Evolutionary conservation across 1,140 invertebrate species (phyloP).

Genomic region (Pogonomyrmex californicus): DNA sequence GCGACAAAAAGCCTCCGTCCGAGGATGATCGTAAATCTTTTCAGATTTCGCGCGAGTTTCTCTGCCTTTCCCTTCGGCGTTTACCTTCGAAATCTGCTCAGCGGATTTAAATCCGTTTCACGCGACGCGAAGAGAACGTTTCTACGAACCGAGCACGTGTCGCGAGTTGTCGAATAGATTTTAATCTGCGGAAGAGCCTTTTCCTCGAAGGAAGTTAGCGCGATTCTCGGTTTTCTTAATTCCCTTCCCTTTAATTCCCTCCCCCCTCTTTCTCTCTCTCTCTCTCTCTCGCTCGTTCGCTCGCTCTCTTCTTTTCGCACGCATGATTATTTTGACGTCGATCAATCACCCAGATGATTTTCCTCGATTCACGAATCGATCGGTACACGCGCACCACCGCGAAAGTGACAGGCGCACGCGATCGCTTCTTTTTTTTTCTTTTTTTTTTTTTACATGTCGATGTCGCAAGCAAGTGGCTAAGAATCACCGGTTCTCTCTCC

Average conservation of each 20-base stretch:
- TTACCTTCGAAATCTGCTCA: neutral
- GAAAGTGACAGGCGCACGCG: neutral
- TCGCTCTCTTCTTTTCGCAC: neutral
- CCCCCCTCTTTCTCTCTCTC: conserved; percentile 28
- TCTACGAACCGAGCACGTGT: neutral
- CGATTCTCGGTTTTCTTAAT: conserved; percentile 10
- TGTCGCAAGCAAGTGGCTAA: conserved; percentile 41
- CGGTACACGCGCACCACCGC: neutral
- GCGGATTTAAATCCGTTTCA: neutral
- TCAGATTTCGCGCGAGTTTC: neutral
- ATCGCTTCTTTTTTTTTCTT: neutral
- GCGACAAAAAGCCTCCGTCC: neutral
- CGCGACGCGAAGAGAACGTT: neutral
- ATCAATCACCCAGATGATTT: conserved; percentile 12
- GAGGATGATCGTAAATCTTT: conserved; percentile 6
- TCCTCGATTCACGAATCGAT: neutral
- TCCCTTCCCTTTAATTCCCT: neutral
- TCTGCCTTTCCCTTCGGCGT: neutral
- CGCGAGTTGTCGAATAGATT: neutral
- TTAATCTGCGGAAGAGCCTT: neutral
- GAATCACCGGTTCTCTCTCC: conserved; percentile 68
- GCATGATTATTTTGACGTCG: neutral
- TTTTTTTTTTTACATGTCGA: conserved; percentile 35
- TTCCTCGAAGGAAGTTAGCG: neutral
- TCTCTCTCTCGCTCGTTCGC: no score